Percentiles rank a stretch among this genome's conserved stretches.
These are phyloP conservation scores for Uromys caudimaculatus DNA, from an alignment of 2,797 vertebrate genomes.

Conservation along the genomic window DNA sequence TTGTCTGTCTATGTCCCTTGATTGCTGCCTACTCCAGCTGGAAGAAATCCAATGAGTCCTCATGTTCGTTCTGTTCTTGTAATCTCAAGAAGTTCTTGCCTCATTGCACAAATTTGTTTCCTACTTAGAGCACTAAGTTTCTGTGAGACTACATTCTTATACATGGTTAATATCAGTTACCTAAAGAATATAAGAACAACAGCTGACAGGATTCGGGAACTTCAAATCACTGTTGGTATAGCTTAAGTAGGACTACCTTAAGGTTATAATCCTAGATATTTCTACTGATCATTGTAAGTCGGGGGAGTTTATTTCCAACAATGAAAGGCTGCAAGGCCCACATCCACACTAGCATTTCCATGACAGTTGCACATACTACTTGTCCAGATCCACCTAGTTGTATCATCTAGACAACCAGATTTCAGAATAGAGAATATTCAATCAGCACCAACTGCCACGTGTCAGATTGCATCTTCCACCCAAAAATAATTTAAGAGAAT, in stretches of 20 bases:
- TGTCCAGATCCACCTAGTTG: background rate
- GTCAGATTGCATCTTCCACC: background rate
- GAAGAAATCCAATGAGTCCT: background rate
- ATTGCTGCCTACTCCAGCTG: background rate
- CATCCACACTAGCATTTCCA: background rate
- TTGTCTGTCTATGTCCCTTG: background rate
- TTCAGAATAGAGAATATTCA: background rate
- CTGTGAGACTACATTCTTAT: background rate
- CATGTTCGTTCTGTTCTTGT: background rate
- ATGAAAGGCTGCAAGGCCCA: accelerated
- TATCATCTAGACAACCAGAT: background rate
- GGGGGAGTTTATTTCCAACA: background rate
- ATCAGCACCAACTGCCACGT: background rate
- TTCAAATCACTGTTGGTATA: background rate
- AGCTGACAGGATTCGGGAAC: background rate
- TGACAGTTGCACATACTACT: too few relatives aligned
- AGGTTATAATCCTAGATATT: background rate
- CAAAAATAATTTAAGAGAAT: background rate
- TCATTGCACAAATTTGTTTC: background rate
- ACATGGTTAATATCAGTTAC: background rate
- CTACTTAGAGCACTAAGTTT: background rate
- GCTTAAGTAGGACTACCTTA: background rate
- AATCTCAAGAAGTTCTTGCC: background rate
- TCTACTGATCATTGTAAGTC: background rate
- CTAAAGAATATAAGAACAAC: background rate